Conservation (phyloP, 2,888 invertebrate genomes). For the Podabrus alpinus region DNA sequence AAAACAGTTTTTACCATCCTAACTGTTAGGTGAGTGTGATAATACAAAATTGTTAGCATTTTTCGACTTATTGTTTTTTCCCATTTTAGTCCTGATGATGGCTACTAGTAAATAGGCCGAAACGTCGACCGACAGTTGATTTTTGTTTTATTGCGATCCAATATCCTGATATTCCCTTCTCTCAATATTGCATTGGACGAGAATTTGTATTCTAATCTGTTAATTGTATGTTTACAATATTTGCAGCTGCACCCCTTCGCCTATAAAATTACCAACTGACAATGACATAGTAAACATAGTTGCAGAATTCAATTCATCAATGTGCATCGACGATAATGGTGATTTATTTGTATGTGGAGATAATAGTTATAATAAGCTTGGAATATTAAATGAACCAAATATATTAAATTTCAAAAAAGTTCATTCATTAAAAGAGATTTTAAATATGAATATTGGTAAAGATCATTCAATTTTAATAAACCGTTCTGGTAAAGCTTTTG, state of each 20-base stretch:
- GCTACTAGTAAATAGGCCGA: too few relatives aligned
- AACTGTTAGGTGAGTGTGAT: too few relatives aligned
- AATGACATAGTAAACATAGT: constrained; percentile 59
- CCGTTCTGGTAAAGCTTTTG: constrained; percentile 65
- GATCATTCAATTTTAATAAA: constrained; percentile 67
- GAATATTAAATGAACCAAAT: constrained; percentile 51
- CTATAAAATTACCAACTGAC: constrained; percentile 56
- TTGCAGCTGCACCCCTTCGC: constrained; percentile 55
- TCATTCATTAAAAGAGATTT: constrained; percentile 59
- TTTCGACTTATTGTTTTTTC: too few relatives aligned
- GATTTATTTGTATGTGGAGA: constrained; percentile 67
- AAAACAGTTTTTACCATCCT: too few relatives aligned
- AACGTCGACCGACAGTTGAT: too few relatives aligned
- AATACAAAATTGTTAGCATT: too few relatives aligned
- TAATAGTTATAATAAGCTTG: constrained; percentile 68
- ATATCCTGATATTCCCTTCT: too few relatives aligned
- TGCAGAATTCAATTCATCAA: constrained; percentile 66
- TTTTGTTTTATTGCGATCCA: too few relatives aligned
- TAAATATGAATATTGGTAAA: constrained; percentile 63
- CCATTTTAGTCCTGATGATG: too few relatives aligned
- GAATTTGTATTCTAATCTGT: too few relatives aligned
- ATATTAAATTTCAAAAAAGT: constrained; percentile 45
- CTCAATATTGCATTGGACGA: too few relatives aligned
- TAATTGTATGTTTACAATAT: constrained; percentile 10
- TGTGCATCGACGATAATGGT: constrained; percentile 64